phyloP scores from a whole-genome alignment of 1,140 invertebrate species.

The Orussus abietinus region DNA sequence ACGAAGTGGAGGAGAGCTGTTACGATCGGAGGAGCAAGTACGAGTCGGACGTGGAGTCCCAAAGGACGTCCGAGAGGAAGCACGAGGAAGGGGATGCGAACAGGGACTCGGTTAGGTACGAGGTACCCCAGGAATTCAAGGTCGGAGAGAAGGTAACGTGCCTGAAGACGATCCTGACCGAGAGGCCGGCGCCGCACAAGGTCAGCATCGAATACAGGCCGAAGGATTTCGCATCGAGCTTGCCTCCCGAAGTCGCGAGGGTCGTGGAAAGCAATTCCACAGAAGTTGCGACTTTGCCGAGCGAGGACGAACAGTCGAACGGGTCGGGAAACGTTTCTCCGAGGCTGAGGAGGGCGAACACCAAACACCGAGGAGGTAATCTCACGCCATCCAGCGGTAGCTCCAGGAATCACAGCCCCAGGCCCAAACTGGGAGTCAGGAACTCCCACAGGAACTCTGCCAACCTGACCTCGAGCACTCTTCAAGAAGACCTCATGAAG shows the following conservation, averaged over 20 bases:
- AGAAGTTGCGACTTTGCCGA: conserved; percentile 46
- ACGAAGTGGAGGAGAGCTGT: too few relatives aligned
- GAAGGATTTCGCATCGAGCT: conserved; percentile 44
- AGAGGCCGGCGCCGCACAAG: conserved; percentile 49
- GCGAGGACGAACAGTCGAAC: conserved; percentile 60
- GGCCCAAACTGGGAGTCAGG: conserved; percentile 53
- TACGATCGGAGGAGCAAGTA: conserved; percentile 20
- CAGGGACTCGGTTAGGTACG: conserved; percentile 31
- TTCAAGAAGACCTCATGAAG: conserved; percentile 85
- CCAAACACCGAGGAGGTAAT: conserved; percentile 44
- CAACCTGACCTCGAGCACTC: conserved; percentile 63
- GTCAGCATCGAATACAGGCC: conserved; percentile 52
- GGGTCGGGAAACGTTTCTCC: conserved; percentile 57
- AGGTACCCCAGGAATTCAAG: conserved; percentile 53
- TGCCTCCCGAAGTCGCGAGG: conserved; percentile 44
- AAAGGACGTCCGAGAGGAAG: conserved; percentile 18
- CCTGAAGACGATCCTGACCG: conserved; percentile 45
- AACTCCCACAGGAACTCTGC: conserved; percentile 58
- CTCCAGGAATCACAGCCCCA: conserved; percentile 61
- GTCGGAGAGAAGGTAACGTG: conserved; percentile 56
- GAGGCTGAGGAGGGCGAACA: conserved; percentile 44
- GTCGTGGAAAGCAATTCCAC: conserved; percentile 55
- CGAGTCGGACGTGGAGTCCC: conserved; percentile 22
- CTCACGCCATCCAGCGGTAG: conserved; percentile 50
- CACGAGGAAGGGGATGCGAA: conserved; percentile 16